Base-by-base conservation (phyloP, 30 jellyfish, hydroid and myxozoan genomes). In the Aurelia sp. region DNA sequence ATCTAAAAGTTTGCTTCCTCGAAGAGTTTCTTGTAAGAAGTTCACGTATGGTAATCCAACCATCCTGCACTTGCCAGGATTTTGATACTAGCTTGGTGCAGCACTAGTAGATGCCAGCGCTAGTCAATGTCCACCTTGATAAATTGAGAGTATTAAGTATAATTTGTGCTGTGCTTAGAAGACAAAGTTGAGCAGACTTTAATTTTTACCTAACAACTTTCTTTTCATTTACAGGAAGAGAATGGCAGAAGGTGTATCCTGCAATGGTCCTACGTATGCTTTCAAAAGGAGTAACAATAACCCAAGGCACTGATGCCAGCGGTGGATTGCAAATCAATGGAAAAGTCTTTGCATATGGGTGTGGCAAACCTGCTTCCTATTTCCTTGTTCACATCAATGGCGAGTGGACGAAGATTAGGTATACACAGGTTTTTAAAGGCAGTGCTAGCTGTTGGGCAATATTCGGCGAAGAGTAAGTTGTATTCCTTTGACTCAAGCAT, bases 341-440 rank as follows among this genome's bases (percentile, higher is more conserved):
- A 0, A 41, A 62, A 52, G 94, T 62, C 21, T 61, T 74, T 19
- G 88, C 73, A 66, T 10, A 4, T 37, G 76, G 66, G 13, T 84
- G 94, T 61, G 66, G 76, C 20, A 31, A n/a, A 10, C 52, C 51
- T 44, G 78, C 35, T 18, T 64, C 82, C 18, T 15, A 53, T 30
- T 72, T 50, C 18, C 33, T 74, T 62, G 37, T 73, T 41, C 88
- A 72, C 82, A 62, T 84, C 75, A 84, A 74, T 59, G 94, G 94
- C 10, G 70, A 72, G 52, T 84, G 94, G 94, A 30, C 44, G 48
- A 88, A 84, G 51, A 84, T 84, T 48, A 84, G 73, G 94, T 84
- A 59, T 82, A 84, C 94, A 13, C 94, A 84, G 48, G 88, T 73
- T 13, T 84, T 84, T 62, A 52, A 72, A 58, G 94, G 94, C 30